These are phyloP conservation scores for Drosophila trapezifrons DNA, from an alignment of 1,140 invertebrate genomes.

Conservation along the genomic window DNA sequence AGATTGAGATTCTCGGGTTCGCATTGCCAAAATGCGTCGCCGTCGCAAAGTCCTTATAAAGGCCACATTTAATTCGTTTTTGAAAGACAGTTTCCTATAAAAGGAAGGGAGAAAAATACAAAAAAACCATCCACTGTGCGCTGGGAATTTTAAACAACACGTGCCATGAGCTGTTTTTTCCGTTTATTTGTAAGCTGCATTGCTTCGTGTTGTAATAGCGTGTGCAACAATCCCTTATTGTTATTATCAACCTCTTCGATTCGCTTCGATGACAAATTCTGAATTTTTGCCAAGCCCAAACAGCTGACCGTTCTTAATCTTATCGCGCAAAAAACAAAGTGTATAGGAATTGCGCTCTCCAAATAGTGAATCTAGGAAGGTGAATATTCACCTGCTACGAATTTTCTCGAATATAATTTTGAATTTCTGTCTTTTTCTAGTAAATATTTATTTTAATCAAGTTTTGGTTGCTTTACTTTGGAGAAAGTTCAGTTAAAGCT, in stretches of 20 bases:
- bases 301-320: constrained; percentile 47
- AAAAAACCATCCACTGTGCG: constrained; percentile 18
- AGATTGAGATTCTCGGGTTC: constrained; percentile 26
- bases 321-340: constrained; percentile 14
- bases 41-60: constrained; percentile 71
- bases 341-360: constrained; percentile 3
- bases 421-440: not conserved
- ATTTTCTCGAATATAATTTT: constrained; percentile 1
- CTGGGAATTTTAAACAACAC: constrained; percentile 61
- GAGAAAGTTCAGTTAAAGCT: no score
- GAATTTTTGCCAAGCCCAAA: constrained; percentile 16
- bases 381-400: not conserved
- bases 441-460: no score
- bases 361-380: not conserved
- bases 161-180: constrained; percentile 73
- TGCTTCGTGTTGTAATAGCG: constrained; percentile 29
- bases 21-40: constrained; percentile 58
- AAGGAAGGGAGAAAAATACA: not conserved
- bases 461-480: no score
- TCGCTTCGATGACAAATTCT: constrained; percentile 26
- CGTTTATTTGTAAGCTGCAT: constrained; percentile 72
- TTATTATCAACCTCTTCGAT: constrained; percentile 3
- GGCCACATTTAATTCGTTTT: constrained; percentile 34
- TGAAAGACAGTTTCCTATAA: constrained; percentile 37
- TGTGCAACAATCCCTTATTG: constrained; percentile 9